Evolutionary conservation across 2,113 vertebrate species (phyloP).

Genomic region (Sceloporus tristichus): DNA sequence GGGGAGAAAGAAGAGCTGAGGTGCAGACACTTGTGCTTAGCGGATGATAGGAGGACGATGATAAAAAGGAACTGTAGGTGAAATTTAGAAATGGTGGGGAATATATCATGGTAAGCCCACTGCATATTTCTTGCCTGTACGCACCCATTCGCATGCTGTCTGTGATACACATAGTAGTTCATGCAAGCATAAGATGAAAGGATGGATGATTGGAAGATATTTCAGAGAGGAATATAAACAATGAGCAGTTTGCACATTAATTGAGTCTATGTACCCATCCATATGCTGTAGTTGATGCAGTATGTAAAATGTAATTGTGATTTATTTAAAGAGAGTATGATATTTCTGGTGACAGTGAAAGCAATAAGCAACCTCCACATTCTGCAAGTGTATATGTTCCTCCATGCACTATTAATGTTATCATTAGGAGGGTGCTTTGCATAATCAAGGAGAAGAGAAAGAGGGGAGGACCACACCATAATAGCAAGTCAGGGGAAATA

Average conservation of each 20-base stretch:
- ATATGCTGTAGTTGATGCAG: background rate
- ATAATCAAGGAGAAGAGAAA: background rate
- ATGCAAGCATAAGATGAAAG: conserved; percentile 13
- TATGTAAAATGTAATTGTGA: background rate
- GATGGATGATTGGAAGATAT: background rate
- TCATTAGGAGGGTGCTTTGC: background rate
- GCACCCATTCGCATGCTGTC: background rate
- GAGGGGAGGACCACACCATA: background rate
- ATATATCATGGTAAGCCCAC: conserved; percentile 68
- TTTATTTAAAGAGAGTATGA: background rate
- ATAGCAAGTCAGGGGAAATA: background rate
- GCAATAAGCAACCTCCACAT: background rate
- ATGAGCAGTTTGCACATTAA: background rate
- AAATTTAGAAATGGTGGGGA: conserved; percentile 70
- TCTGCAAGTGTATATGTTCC: background rate
- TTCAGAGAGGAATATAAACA: background rate
- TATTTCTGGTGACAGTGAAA: conserved; percentile 1
- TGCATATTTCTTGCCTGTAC: conserved; percentile 24
- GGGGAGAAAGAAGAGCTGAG: conserved; percentile 40
- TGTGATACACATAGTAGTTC: background rate
- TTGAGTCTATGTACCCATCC: background rate
- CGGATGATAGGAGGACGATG: conserved; percentile 20
- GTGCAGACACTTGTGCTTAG: background rate
- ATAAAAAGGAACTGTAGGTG: conserved; percentile 59
- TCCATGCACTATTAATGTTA: background rate